A percentile compares a stretch with the other conserved stretches of the same genome.
These are phyloP conservation scores for Apodemia duryi DNA, from an alignment of 2,888 invertebrate species.

Conservation along the genomic window DNA sequence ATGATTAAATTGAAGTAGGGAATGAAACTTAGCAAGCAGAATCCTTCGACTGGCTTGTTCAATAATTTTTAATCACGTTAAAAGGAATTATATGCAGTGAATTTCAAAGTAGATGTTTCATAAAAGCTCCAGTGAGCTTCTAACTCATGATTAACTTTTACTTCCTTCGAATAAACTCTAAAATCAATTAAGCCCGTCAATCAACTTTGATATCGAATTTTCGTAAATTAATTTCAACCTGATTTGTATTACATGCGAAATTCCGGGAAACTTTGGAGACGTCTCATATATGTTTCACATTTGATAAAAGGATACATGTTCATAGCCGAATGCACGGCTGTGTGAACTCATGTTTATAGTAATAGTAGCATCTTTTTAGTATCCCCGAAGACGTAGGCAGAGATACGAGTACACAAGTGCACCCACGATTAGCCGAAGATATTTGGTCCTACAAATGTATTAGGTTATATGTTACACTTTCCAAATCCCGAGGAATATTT, in stretches of 20 bases:
- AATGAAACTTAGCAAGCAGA: too few species aligned
- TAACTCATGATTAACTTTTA: conserved; percentile 3
- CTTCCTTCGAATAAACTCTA: conserved; percentile 10
- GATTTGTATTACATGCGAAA: conserved; percentile 11
- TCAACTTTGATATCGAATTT: conserved; percentile 12
- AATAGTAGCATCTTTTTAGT: too few species aligned
- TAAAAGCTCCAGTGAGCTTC: background rate
- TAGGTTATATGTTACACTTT: too few species aligned
- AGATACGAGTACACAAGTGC: too few species aligned
- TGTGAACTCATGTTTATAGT: too few species aligned
- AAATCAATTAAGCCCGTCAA: conserved; percentile 13
- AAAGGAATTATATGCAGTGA: background rate
- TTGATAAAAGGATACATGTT: too few species aligned
- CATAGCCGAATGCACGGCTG: too few species aligned
- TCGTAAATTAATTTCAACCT: conserved; percentile 11
- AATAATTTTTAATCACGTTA: background rate
- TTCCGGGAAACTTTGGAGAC: background rate
- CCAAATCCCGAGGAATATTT: too few species aligned
- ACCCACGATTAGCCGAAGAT: too few species aligned
- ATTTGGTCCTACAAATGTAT: too few species aligned
- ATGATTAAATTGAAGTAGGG: too few species aligned
- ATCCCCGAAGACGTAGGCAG: too few species aligned
- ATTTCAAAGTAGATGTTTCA: background rate
- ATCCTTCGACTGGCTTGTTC: background rate
- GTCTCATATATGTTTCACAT: background rate